phyloP scores from a whole-genome alignment of 2,113 vertebrate genomes.

The Festucalex cinctus region DNA sequence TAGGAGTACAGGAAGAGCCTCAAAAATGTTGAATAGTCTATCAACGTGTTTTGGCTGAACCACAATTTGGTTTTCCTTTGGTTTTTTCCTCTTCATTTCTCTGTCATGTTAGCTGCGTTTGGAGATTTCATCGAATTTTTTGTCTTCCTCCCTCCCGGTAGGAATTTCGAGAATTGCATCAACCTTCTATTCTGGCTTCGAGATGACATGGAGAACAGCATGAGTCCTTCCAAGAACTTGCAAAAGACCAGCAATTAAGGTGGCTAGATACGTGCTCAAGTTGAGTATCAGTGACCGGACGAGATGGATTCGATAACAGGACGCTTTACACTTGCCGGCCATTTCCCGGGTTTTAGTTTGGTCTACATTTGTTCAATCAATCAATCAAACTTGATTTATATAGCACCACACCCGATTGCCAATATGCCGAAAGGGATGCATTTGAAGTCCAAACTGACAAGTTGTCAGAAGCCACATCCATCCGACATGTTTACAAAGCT shows the following conservation, averaged over 20 bases:
- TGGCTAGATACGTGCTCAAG: not conserved
- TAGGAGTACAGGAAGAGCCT: not conserved
- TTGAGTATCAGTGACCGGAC: too few species aligned
- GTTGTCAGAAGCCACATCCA: too few species aligned
- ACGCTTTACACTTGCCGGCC: too few species aligned
- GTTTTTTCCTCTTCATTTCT: conserved; percentile 20
- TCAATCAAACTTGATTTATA: too few species aligned
- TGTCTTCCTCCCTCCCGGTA: conserved; percentile 29
- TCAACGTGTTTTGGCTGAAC: conserved; percentile 23
- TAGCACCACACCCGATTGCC: too few species aligned
- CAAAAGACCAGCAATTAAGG: conserved; percentile 61
- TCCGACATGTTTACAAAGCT: conserved; percentile 6
- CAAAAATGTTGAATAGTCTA: conserved; percentile 51
- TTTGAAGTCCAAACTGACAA: too few species aligned
- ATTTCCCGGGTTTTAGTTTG: too few species aligned
- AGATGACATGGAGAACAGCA: conserved; percentile 37
- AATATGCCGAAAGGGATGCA: too few species aligned
- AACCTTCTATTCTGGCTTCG: conserved; percentile 41
- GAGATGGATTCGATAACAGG: too few species aligned
- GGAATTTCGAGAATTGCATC: conserved; percentile 47
- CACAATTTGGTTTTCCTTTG: conserved; percentile 16
- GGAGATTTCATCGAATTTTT: conserved; percentile 9
- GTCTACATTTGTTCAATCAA: too few species aligned
- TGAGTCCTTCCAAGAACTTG: conserved; percentile 49
- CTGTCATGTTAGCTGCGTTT: conserved; percentile 13